Base-by-base conservation (phyloP, 2,797 vertebrate species). In the Oreonectes daqikongensis region DNA sequence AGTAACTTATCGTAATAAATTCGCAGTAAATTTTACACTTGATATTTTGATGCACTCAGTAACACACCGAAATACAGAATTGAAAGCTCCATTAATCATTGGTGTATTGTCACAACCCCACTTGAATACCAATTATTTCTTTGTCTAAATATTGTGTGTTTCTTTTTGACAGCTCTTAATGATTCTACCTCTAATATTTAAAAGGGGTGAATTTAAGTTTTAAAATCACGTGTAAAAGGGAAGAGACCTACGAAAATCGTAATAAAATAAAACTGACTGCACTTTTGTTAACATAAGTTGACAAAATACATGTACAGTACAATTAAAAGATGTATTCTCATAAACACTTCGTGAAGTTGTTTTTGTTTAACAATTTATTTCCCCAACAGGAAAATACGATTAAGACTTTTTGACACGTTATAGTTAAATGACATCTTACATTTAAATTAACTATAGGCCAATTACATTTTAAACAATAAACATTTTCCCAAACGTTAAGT, bases 211-310 rank as follows among this genome's bases (percentile, higher is more conserved):
- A 28, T 67, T 67, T 75, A 24, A 40, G 48, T 60, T 59, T 61
- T 60, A 9, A 5, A 70, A 44, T 80, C 22, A 55, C 67, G 35
- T 76, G 46, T 79, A 72, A 72, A 65, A 38, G 20, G 46, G 74
- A 81, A 60, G n/a, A 60, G 30, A 42, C 30, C 18, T 59, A 42
- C 52, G 40, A 30, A 77, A 69, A 44, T 9, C 64, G 44, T 77
- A 69, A 67, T 38, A 65, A 50, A 77, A 72, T 35, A 78, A 68
- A 32, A 71, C 48, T 75, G 74, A 83, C 81, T 79, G 83, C 83
- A 84, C 81, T 81, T 84, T 81, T 79, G 80, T 42, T 83, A 75
- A n/a, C 70, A 63, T 50, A 71, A 52, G 61, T 48, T 69, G 73
- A 61, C 18, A 52, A 55, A 75, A 28, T 26, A 59, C 73, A 77